A percentile compares a stretch with the other conserved stretches of the same genome.
These are phyloP conservation scores for Limonius californicus DNA, from an alignment of 1,140 invertebrate species.

Conservation along the genomic window DNA sequence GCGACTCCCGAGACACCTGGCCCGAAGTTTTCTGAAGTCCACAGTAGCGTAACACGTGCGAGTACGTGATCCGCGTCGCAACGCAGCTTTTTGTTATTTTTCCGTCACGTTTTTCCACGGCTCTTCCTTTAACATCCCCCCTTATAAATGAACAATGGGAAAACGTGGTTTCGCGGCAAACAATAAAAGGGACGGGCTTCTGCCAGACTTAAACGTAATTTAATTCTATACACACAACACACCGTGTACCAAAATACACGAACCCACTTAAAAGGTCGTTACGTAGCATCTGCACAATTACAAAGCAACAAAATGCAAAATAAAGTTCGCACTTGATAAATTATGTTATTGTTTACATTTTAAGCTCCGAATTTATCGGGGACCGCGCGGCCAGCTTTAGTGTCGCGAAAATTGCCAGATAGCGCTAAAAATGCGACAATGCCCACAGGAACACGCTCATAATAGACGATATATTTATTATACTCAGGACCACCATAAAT, in stretches of 20 bases:
- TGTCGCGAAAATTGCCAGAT: background rate
- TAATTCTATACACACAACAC: slow-evolving; percentile 1
- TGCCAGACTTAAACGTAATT: background rate
- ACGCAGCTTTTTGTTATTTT: slow-evolving; percentile 3
- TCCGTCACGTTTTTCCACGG: slow-evolving; percentile 8
- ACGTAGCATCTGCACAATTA: slow-evolving; percentile 3
- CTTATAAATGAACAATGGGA: background rate
- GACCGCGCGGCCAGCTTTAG: background rate
- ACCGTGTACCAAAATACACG: background rate
- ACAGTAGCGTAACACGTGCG: slow-evolving; percentile 13
- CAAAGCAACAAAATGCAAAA: background rate
- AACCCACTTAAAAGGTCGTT: slow-evolving; percentile 2
- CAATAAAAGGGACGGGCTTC: background rate
- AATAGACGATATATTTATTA: slow-evolving; percentile 8
- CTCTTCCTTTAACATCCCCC: background rate
- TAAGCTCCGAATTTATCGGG: slow-evolving; percentile 6
- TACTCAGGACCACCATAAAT: background rate
- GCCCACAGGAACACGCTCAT: background rate
- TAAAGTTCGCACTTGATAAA: slow-evolving; percentile 2
- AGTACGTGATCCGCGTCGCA: slow-evolving; percentile 12
- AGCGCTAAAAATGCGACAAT: slow-evolving; percentile 3
- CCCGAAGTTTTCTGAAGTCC: slow-evolving; percentile 14
- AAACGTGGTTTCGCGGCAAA: background rate
- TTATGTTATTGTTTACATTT: slow-evolving; percentile 13
- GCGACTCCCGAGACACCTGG: slow-evolving; percentile 16